These are phyloP conservation scores for Uromys caudimaculatus DNA, from an alignment of 2,797 vertebrate genomes.

Conservation along the genomic window DNA sequence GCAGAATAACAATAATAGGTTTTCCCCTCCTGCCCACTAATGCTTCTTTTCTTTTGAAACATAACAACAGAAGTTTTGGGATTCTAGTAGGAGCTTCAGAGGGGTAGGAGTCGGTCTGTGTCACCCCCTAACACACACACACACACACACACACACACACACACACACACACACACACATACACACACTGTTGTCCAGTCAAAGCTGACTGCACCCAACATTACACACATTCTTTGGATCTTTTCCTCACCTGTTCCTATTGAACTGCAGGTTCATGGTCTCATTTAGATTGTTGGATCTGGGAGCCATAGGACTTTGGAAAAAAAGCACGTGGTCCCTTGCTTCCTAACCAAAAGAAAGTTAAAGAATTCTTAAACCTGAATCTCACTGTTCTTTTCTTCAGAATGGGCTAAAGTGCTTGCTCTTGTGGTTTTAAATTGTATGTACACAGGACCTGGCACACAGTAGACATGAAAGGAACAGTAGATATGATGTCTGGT, in stretches of 20 bases:
- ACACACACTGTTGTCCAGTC: not conserved
- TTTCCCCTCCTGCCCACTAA: not conserved
- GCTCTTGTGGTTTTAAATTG: not conserved
- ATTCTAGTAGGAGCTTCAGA: not conserved
- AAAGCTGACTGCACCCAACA: not conserved
- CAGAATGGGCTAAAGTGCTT: not conserved
- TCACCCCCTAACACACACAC: not conserved
- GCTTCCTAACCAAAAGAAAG: not conserved
- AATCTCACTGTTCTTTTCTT: not conserved
- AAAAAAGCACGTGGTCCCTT: not conserved
- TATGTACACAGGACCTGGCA: not conserved
- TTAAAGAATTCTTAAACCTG: not conserved
- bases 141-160: not conserved
- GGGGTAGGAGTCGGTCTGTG: not conserved
- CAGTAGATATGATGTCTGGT: not conserved
- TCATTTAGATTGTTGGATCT: not conserved
- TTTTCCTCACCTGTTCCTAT: not conserved
- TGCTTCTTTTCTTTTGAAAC: not conserved
- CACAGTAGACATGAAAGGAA: not conserved
- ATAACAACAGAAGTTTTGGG: not conserved
- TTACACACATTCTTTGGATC: not conserved
- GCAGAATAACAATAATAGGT: not conserved
- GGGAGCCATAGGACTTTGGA: not conserved
- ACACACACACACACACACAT: not conserved
- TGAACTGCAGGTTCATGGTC: not conserved